Evolutionary conservation across 2,113 vertebrate species (phyloP).

Genomic region (Tamias sibiricus): DNA sequence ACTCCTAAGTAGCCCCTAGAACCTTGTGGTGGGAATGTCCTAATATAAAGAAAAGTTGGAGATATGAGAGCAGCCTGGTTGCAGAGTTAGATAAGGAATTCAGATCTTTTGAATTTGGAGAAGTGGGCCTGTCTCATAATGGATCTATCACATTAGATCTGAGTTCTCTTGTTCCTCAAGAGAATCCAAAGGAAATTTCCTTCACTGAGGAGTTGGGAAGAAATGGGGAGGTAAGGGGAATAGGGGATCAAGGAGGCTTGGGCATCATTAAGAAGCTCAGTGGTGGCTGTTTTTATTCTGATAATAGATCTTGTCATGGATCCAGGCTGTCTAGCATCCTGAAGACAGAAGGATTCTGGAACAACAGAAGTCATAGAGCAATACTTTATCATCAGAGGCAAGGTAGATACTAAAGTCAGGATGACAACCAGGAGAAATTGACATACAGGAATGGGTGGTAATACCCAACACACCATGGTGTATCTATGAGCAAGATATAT

Average conservation of each 20-base stretch:
- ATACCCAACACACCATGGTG: background rate
- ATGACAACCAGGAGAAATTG: background rate
- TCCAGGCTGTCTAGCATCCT: background rate
- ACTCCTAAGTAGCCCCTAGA: background rate
- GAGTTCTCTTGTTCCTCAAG: background rate
- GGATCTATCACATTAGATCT: background rate
- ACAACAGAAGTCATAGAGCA: background rate
- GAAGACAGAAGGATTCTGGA: background rate
- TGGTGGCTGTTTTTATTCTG: background rate
- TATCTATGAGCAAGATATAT: background rate
- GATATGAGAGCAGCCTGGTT: background rate
- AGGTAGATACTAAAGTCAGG: background rate
- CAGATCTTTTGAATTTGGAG: background rate
- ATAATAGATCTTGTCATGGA: background rate
- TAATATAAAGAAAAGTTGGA: background rate
- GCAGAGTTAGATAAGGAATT: background rate
- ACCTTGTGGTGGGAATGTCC: background rate
- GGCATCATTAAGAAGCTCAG: background rate
- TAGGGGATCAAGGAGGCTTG: rapidly evolving
- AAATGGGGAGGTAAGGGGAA: background rate
- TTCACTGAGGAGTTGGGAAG: background rate
- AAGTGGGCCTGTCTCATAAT: background rate
- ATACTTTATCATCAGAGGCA: background rate
- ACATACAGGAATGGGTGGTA: background rate
- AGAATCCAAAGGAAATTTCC: background rate